Percentiles rank a stretch among this genome's conserved stretches.
Evolutionary conservation across 2,797 vertebrate genomes (phyloP).

Genomic region (Macropodus opercularis): DNA sequence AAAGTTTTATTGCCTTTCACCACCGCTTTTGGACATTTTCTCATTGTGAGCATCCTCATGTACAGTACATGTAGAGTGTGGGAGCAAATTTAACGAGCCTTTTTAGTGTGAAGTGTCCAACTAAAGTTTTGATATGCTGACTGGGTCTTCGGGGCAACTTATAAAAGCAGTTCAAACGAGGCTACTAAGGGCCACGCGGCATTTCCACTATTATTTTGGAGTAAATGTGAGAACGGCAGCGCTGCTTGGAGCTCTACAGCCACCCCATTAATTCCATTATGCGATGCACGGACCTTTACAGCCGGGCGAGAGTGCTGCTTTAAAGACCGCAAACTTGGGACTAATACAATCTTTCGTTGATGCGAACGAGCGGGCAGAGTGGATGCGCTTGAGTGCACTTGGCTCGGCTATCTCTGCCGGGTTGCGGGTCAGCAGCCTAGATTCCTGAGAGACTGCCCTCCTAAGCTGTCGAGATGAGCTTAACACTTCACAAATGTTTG

Average conservation of each 20-base stretch:
- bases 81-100: conserved; percentile 9
- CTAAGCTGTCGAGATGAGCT: conserved; percentile 73
- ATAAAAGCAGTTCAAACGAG: conserved; percentile 22
- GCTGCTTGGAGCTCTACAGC: conserved; percentile 34
- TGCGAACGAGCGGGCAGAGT: conserved; percentile 63
- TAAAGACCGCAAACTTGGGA: conserved; percentile 67
- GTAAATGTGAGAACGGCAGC: conserved; percentile 42
- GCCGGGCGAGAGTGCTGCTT: conserved; percentile 51
- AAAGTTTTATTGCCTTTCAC: conserved; percentile 15
- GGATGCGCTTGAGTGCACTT: conserved; percentile 66
- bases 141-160: conserved; percentile 14
- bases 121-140: neutral
- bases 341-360: conserved; percentile 71
- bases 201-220: conserved; percentile 25
- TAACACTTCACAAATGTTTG: conserved; percentile 80
- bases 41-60: neutral
- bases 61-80: neutral
- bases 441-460: conserved; percentile 68
- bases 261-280: conserved; percentile 60
- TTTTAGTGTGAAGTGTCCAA: conserved; percentile 17
- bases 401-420: conserved; percentile 60
- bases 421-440: conserved; percentile 69
- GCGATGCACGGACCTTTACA: conserved; percentile 40
- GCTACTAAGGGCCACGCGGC: conserved; percentile 6
- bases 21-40: conserved; percentile 7